Conservation (phyloP, 2,113 vertebrate genomes). For the Ranitomeya imitator region DNA sequence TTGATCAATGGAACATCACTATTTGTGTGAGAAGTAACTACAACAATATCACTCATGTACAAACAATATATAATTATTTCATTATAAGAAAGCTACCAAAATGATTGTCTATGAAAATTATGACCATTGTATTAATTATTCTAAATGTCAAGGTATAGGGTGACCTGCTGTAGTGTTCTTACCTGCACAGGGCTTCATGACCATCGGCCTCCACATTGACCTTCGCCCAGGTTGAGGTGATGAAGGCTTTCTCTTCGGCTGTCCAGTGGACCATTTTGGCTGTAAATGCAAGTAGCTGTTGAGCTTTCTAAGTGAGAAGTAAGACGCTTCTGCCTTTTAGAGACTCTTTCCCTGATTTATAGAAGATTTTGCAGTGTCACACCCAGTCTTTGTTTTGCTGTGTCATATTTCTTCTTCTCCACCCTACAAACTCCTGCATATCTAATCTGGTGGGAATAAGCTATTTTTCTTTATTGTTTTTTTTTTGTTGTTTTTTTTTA, state of each 20-base stretch:
- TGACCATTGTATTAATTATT: background rate
- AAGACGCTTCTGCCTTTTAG: conserved; percentile 2
- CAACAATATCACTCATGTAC: background rate
- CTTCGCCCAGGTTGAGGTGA: conserved; percentile 60
- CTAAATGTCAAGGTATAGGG: background rate
- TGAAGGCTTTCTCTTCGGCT: conserved; percentile 63
- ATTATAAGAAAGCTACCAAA: background rate
- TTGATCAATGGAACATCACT: background rate
- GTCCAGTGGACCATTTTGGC: conserved; percentile 71
- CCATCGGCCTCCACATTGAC: conserved; percentile 54
- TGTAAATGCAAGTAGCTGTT: background rate
- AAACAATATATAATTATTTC: background rate
- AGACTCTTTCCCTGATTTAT: conserved; percentile 11
- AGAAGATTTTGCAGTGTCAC: conserved; percentile 11
- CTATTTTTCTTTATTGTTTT: background rate
- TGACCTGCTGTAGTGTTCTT: background rate
- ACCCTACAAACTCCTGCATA: background rate
- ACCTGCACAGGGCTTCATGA: conserved; percentile 67
- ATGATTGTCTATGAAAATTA: no score
- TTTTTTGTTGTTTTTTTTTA: background rate
- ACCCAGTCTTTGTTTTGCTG: conserved; percentile 23
- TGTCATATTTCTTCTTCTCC: conserved; percentile 29
- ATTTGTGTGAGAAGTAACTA: no score
- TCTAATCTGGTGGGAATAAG: background rate
- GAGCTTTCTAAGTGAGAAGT: conserved; percentile 5